Evolutionary conservation across 2,888 invertebrate species (phyloP).

Genomic region (Drosophila cracens): DNA sequence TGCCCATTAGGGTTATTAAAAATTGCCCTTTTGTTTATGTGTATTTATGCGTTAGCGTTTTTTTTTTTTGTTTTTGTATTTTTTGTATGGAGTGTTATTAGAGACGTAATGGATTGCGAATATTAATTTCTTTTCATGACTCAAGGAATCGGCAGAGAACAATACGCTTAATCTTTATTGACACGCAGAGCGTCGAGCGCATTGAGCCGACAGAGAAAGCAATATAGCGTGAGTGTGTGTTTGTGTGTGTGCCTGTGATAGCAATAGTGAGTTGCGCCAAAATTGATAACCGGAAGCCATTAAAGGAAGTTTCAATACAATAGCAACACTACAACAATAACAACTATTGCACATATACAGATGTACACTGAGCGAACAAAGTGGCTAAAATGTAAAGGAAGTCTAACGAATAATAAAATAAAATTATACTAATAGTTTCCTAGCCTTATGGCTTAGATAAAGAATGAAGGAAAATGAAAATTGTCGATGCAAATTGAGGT

Average conservation of each 20-base stretch:
- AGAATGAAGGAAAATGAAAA: rapidly evolving
- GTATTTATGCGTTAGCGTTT: conserved; percentile 9
- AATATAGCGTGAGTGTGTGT: not conserved
- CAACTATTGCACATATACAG: conserved; percentile 24
- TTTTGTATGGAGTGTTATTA: conserved; percentile 57
- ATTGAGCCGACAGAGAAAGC: conserved; percentile 11
- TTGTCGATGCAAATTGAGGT: not conserved
- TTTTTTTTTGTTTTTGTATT: conserved; percentile 12
- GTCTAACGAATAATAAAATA: not conserved
- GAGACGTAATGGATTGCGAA: conserved; percentile 77
- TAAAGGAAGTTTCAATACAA: conserved; percentile 79
- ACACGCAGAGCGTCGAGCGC: conserved; percentile 65
- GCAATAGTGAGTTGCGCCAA: conserved; percentile 57
- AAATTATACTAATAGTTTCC: too few relatives aligned
- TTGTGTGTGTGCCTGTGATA: conserved; percentile 8
- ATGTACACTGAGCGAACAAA: conserved; percentile 14
- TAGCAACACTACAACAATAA: conserved; percentile 31
- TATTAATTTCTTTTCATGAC: conserved; percentile 78
- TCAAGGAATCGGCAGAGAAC: conserved; percentile 73
- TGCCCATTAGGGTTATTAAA: conserved; percentile 75
- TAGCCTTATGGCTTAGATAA: not conserved
- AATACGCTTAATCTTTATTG: conserved; percentile 77
- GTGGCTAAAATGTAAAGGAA: not conserved
- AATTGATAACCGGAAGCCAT: conserved; percentile 81
- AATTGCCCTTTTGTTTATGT: conserved; percentile 45